phyloP scores from a whole-genome alignment of 2,113 vertebrate species.

The Cervus canadensis region DNA sequence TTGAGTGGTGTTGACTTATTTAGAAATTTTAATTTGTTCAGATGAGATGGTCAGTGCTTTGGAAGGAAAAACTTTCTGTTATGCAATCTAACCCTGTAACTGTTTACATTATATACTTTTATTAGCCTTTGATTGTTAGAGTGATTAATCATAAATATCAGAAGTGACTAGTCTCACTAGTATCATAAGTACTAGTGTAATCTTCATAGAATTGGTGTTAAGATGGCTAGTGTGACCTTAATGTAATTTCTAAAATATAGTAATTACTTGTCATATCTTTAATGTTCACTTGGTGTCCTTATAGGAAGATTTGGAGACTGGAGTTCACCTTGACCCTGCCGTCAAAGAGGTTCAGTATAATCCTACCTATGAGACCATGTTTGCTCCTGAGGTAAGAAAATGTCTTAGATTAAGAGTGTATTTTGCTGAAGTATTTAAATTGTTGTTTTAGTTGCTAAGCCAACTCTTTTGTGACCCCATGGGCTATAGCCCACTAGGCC shows the following conservation, averaged over 20 bases:
- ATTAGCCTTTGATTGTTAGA: not conserved
- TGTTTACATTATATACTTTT: not conserved
- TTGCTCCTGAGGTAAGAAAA: slow-evolving; percentile 94
- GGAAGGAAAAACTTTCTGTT: not conserved
- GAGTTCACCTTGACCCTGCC: slow-evolving; percentile 92
- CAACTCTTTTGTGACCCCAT: not conserved
- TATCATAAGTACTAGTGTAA: not conserved
- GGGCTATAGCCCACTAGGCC: not conserved
- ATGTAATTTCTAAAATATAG: not conserved
- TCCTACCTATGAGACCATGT: slow-evolving; percentile 96
- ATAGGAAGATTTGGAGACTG: slow-evolving; percentile 95
- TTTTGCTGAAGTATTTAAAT: not conserved
- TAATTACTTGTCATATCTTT: not conserved
- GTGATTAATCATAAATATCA: not conserved
- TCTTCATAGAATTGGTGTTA: not conserved
- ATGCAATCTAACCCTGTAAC: not conserved
- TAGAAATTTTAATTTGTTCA: slow-evolving; percentile 8
- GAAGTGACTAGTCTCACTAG: no score
- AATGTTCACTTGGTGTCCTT: slow-evolving; percentile 60
- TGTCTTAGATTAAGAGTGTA: not conserved
- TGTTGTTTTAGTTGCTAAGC: not conserved
- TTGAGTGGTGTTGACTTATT: not conserved
- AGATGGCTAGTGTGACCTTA: not conserved
- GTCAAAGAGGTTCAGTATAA: slow-evolving; percentile 94
- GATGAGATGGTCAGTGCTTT: slow-evolving; percentile 1